Base-by-base conservation (phyloP, 2,113 vertebrate genomes). In the Apistogramma diplotaenia region DNA sequence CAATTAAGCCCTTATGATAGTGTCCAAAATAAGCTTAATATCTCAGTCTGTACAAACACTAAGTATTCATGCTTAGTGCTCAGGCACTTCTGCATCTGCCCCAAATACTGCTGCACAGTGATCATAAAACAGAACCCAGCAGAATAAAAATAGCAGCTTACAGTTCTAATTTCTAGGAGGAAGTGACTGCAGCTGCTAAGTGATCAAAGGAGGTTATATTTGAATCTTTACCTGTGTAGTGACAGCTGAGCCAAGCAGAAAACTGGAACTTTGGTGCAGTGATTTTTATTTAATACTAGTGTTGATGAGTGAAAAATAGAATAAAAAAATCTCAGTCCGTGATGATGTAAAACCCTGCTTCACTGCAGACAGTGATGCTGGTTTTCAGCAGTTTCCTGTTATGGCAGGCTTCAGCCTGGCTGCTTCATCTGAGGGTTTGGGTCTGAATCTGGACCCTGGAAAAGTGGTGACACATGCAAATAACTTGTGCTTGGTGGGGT, bases 141-240 rank as follows among this genome's bases (percentile, higher is more conserved):
- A 13, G 75, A 75, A 16, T 76, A 85, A 85, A 90, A 91, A 91
- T 89, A 89, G 71, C 86, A 23, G 74, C 76, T 60, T 9, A 0
- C 8, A 43, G n/a, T 53, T 83, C 3, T 25, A 8, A 79, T 74
- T 76, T 87, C 53, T 12, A 16, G 11, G 49, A 3, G 58, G 12
- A 29, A 49, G 57, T 59, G 57, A 58, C 8, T 75, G 81, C 80
- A 78, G 74, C 56, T 31, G 73, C 71, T 58, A 15, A 27, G 33
- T 75, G 74, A 85, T 86, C 84, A 85, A 11, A 81, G 78, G n/a
- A 11, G 6, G 75, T 58, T 71, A 62, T 12, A 43, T 15, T 55
- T 3, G 15, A 12, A 4, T 51, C 13, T 55, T 12, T 15, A 61
- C 18, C 71, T 46, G 1, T 23, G n/a, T 1, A 60, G 15, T n/a